These are phyloP conservation scores for Petaurus breviceps DNA, from an alignment of 2,113 vertebrate genomes.

Conservation along the genomic window DNA sequence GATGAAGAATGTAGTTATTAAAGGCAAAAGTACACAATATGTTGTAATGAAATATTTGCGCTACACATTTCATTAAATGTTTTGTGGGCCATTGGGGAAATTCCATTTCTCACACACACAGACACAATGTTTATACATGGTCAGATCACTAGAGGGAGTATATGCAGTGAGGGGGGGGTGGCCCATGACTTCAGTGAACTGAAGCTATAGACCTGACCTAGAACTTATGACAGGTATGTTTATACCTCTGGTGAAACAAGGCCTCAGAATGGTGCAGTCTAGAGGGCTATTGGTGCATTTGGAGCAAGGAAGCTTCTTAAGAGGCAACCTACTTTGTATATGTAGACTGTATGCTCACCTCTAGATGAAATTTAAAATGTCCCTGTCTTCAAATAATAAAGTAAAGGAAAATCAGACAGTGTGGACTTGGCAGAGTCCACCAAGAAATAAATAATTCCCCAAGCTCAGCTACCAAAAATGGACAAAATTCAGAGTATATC, in stretches of 20 bases:
- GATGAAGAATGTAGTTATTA: conserved; percentile 88
- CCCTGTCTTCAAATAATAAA: background rate
- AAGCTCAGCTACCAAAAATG: conserved; percentile 71
- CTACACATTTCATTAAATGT: conserved; percentile 87
- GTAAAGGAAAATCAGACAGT: conserved; percentile 51
- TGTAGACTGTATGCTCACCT: conserved; percentile 11
- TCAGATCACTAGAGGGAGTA: conserved; percentile 74
- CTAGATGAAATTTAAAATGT: conserved; percentile 21
- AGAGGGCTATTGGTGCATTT: background rate
- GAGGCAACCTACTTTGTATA: background rate
- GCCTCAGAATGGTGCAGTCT: background rate
- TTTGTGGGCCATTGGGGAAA: conserved; percentile 87
- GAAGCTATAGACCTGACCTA: conserved; percentile 18
- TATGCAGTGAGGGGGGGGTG: conserved; percentile 17
- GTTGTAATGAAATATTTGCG: conserved; percentile 90
- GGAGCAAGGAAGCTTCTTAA: background rate
- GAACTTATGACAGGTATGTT: background rate
- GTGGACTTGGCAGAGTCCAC: conserved; percentile 28
- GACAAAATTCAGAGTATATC: conserved; percentile 47
- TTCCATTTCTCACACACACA: conserved; percentile 75
- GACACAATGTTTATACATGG: conserved; percentile 65
- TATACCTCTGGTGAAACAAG: background rate
- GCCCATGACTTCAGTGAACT: background rate
- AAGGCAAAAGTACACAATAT: conserved; percentile 87
- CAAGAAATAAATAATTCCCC: conserved; percentile 62